Percentiles rank a stretch among this genome's conserved stretches.
phyloP scores from a whole-genome alignment of 1,140 invertebrate genomes.

The Lanistes nyassanus region DNA sequence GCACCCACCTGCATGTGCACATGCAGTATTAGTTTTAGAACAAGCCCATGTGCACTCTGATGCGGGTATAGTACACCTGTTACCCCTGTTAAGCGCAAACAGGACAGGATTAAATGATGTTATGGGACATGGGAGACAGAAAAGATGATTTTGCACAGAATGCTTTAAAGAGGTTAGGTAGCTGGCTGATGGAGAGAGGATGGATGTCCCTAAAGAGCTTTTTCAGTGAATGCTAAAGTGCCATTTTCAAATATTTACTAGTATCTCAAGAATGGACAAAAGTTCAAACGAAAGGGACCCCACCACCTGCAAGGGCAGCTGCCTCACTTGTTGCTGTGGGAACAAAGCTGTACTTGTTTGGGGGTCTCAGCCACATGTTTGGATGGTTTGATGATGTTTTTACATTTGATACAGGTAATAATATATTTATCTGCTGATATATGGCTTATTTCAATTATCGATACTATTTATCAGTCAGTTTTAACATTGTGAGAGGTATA shows the following conservation, averaged over 20 bases:
- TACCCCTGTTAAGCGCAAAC: too few species aligned
- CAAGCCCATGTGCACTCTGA: too few species aligned
- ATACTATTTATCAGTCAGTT: too few species aligned
- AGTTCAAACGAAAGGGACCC: slow-evolving; percentile 39
- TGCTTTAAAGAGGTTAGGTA: not conserved
- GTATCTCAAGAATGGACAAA: slow-evolving; percentile 49
- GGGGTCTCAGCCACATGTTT: slow-evolving; percentile 59
- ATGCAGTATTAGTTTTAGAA: too few species aligned
- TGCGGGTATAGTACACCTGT: too few species aligned
- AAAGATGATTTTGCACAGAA: not conserved
- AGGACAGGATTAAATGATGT: too few species aligned
- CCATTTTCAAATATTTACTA: slow-evolving; percentile 18
- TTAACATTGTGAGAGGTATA: too few species aligned
- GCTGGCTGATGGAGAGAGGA: not conserved
- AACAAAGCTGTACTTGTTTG: slow-evolving; percentile 61
- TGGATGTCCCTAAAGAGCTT: not conserved
- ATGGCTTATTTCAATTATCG: too few species aligned
- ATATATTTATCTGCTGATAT: too few species aligned
- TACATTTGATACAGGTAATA: slow-evolving; percentile 60
- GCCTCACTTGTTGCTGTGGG: slow-evolving; percentile 55
- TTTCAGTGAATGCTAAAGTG: not conserved
- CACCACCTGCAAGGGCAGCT: slow-evolving; percentile 52
- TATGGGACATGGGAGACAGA: too few species aligned
- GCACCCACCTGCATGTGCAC: too few species aligned
- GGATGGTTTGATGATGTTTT: slow-evolving; percentile 62